Evolutionary conservation across 2,113 vertebrate genomes (phyloP).

Genomic region (Sorex fumeus): DNA sequence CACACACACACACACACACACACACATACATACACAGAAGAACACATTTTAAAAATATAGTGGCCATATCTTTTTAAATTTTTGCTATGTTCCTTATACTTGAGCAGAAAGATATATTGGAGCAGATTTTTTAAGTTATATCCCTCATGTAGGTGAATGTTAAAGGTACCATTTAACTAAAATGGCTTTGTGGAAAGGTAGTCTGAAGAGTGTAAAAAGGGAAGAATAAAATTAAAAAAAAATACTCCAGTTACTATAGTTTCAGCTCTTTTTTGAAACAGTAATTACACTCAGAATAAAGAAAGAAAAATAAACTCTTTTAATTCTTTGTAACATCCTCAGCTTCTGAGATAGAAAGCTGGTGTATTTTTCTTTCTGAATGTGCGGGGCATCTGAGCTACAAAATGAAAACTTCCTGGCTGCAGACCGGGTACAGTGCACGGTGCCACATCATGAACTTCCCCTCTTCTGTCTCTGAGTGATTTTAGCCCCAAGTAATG

Average conservation of each 20-base stretch:
- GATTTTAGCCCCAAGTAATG: conserved; percentile 70
- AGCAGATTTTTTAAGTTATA: conserved; percentile 87
- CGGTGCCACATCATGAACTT: conserved; percentile 71
- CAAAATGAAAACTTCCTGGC: conserved; percentile 76
- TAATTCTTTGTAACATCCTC: conserved; percentile 66
- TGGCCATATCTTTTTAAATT: conserved; percentile 52
- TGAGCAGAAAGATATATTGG: conserved; percentile 66
- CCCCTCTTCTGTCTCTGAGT: conserved; percentile 63
- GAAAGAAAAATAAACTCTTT: conserved; percentile 78
- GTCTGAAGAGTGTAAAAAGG: conserved; percentile 78
- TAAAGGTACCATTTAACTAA: conserved; percentile 86
- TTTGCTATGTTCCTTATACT: conserved; percentile 65
- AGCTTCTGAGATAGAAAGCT: conserved; percentile 49
- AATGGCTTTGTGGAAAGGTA: conserved; percentile 85
- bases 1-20: background rate
- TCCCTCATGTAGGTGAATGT: conserved; percentile 85
- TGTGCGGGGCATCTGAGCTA: conserved; percentile 69
- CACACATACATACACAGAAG: conserved; percentile 58
- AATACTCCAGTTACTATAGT: conserved; percentile 78
- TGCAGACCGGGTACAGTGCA: conserved; percentile 62
- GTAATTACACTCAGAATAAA: conserved; percentile 74
- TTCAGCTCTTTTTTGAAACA: conserved; percentile 77
- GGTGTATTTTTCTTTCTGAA: conserved; percentile 76
- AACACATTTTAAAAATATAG: conserved; percentile 71
- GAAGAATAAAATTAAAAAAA: background rate